Conservation (phyloP, 2,113 vertebrate genomes). For the Xerus inauris region DNA sequence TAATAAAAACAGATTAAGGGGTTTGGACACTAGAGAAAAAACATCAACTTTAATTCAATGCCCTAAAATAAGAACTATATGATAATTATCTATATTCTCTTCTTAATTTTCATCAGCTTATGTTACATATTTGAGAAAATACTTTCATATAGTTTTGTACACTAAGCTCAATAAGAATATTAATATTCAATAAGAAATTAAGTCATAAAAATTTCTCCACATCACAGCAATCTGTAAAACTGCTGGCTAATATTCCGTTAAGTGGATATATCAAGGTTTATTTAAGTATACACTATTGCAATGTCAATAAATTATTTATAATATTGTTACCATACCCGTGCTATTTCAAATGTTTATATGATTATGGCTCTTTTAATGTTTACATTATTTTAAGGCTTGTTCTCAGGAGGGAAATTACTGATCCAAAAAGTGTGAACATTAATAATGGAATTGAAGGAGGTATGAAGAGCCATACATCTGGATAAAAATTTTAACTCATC, state of each 20-base stretch:
- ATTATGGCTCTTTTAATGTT: slow-evolving; percentile 24
- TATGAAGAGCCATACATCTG: not conserved
- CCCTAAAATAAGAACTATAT: not conserved
- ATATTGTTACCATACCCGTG: not conserved
- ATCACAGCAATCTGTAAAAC: not conserved
- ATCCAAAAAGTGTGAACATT: not conserved
- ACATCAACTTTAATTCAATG: slow-evolving; percentile 25
- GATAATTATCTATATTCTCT: not conserved
- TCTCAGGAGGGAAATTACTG: slow-evolving; percentile 4
- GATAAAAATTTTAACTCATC: not conserved
- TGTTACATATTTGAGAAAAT: not conserved
- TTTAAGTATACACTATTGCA: not conserved
- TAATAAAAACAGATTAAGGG: not conserved
- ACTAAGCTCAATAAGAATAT: not conserved
- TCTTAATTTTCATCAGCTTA: slow-evolving; percentile 3
- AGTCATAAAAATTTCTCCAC: not conserved
- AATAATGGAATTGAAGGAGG: slow-evolving; percentile 3
- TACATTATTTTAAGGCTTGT: slow-evolving; percentile 51
- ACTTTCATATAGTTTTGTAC: not conserved
- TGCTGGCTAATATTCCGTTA: not conserved
- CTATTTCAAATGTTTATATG: not conserved
- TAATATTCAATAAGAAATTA: not conserved
- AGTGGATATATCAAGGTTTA: not conserved
- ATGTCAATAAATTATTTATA: not conserved
- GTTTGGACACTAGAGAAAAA: slow-evolving; percentile 14